Base-by-base conservation (phyloP, 1,140 invertebrate genomes). In the Olivierus martensii region DNA sequence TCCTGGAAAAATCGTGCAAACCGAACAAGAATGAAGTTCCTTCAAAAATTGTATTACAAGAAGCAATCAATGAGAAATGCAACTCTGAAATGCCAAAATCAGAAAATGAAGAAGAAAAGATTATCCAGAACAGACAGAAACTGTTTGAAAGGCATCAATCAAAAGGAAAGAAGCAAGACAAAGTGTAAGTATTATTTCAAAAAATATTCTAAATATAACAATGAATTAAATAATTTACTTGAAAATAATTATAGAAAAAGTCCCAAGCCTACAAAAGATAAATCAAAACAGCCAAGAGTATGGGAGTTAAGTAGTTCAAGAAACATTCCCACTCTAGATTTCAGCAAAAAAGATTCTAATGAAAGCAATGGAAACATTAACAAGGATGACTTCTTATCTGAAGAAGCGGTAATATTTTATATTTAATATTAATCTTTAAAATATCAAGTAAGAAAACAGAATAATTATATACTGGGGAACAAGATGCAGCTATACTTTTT, bases 231-330 rank as follows among this genome's bases (percentile, higher is more conserved):
- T 28, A 28, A 28, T 28, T 28, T 28, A 9, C n/a, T n/a, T 28
- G 28, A 28, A 6, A 6, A 9, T 28, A 28, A 12, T 47, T 62
- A 17, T 49, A 79, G 77, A 18, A 84, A 85, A 67, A 82, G 78
- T 67, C 77, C 77, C 15, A 76, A 76, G 54, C 65, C 71, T 15
- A 78, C 83, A 41, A 85, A 83, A 66, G 78, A 62, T 44, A 56
- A 84, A 58, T 83, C 82, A 1, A 98, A 97, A 65, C 84, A 87
- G 65, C 85, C 82, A 0, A 77, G 89, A 39, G 78, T 87, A 12
- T 97, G 93, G 93, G 89, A 90, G 57, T 67, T 87, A 21, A 79
- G 80, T 49, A 91, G 90, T 45, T 71, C 71, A 4, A 84, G 83
- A 53, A 91, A 96, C 68, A 69, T 83, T n/a, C 76, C 77, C 3